These are phyloP conservation scores for Hypomecis punctinalis DNA, from an alignment of 2,888 invertebrate species.

Conservation along the genomic window DNA sequence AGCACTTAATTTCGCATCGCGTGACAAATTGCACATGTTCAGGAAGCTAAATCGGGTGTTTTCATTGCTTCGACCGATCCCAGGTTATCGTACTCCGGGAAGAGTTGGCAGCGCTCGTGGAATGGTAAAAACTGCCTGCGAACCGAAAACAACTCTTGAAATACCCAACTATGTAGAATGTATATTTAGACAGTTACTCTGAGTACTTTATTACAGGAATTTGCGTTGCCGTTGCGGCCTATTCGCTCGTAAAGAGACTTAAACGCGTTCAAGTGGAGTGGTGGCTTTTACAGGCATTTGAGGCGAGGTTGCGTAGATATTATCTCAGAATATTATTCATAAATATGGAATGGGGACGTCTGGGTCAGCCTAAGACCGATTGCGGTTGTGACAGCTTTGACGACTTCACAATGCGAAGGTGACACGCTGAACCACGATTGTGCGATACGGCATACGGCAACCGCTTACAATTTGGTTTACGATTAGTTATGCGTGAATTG, in stretches of 20 bases:
- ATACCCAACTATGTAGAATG: slow-evolving; percentile 32
- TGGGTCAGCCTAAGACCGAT: slow-evolving; percentile 51
- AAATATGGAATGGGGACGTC: slow-evolving; percentile 63
- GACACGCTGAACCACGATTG: slow-evolving; percentile 23
- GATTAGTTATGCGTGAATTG: slow-evolving; percentile 14
- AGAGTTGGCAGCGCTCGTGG: slow-evolving; percentile 30
- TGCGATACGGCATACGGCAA: slow-evolving; percentile 12
- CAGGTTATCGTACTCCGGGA: slow-evolving; percentile 29
- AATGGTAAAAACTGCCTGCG: slow-evolving; percentile 29
- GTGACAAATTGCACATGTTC: slow-evolving; percentile 21
- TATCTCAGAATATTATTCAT: slow-evolving; percentile 62
- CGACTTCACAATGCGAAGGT: slow-evolving; percentile 38
- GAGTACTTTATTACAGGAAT: slow-evolving; percentile 46
- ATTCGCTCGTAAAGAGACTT: slow-evolving; percentile 54
- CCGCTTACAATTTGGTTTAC: slow-evolving; percentile 21
- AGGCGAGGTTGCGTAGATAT: slow-evolving; percentile 50
- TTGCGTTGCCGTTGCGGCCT: slow-evolving; percentile 46
- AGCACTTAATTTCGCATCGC: slow-evolving; percentile 6
- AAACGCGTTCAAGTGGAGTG: slow-evolving; percentile 49
- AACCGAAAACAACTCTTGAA: slow-evolving; percentile 34
- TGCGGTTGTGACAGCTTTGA: slow-evolving; percentile 47
- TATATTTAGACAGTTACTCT: slow-evolving; percentile 34
- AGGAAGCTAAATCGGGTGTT: slow-evolving; percentile 30
- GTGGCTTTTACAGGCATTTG: slow-evolving; percentile 43
- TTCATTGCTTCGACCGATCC: slow-evolving; percentile 14